Evolutionary conservation across 2,113 vertebrate species (phyloP).

Genomic region (Myocastor coypus): DNA sequence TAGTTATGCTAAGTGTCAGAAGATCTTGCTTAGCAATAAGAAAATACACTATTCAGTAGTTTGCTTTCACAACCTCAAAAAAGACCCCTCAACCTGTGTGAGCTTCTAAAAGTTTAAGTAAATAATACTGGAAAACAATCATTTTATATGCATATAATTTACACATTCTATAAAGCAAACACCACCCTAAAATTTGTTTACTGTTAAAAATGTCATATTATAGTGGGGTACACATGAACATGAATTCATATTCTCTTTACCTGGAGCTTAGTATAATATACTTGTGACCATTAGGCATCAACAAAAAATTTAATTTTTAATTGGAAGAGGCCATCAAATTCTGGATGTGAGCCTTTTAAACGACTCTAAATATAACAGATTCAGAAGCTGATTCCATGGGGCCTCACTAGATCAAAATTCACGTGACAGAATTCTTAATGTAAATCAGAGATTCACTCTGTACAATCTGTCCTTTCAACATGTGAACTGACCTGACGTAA

Average conservation of each 20-base stretch:
- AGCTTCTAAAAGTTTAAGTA: slow-evolving; percentile 73
- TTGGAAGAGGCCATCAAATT: slow-evolving; percentile 44
- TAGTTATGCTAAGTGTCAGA: slow-evolving; percentile 70
- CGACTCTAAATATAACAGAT: slow-evolving; percentile 49
- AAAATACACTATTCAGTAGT: slow-evolving; percentile 71
- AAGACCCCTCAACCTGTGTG: slow-evolving; percentile 64
- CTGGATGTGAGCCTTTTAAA: background rate
- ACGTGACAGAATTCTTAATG: slow-evolving; percentile 30
- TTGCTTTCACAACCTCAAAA: slow-evolving; percentile 69
- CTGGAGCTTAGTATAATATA: slow-evolving; percentile 21
- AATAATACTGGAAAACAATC: slow-evolving; percentile 73
- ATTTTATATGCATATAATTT: slow-evolving; percentile 66
- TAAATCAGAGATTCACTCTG: slow-evolving; percentile 5
- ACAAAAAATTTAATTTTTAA: slow-evolving; percentile 64
- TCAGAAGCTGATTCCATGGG: slow-evolving; percentile 43
- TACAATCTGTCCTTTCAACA: slow-evolving; percentile 5
- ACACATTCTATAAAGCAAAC: slow-evolving; percentile 63
- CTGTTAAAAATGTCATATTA: slow-evolving; percentile 40
- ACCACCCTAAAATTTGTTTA: slow-evolving; percentile 38
- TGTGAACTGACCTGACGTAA: background rate
- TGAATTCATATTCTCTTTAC: slow-evolving; percentile 53
- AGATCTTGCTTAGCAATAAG: slow-evolving; percentile 70
- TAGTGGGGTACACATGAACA: slow-evolving; percentile 43
- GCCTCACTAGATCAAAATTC: slow-evolving; percentile 42
- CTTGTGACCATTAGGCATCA: slow-evolving; percentile 24